Evolutionary conservation across 2,797 vertebrate species (phyloP), one percentile per base, ranked within the genome.

Genomic region (Cossypha dichroa): DNA sequence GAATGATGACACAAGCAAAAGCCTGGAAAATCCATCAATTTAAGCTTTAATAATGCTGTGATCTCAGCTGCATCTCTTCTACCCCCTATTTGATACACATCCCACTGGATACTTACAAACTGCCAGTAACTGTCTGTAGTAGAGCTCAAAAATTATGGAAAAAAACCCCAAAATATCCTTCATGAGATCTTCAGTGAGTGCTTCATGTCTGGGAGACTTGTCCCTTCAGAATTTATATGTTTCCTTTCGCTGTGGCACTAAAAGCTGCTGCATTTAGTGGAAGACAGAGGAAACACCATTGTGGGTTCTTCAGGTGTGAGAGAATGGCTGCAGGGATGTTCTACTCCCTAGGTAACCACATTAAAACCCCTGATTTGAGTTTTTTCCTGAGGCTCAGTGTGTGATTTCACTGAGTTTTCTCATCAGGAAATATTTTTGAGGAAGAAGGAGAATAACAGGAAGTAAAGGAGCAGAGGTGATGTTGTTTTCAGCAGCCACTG

Each of bases 111-210:
- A 3, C 31, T 51, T 45, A 15, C 2, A 28, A 60, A 43, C 46
- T 55, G 52, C 62, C 52, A 28, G 10, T 43, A 28, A 14, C 18
- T 46, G 11, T 29, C 58, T 68, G 13, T 41, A 48, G 7, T 2
- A 55, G 31, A 73, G 45, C 33, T 78, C 41, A 72, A 6, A n/a
- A 54, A 13, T 15, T 34, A 43, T 5, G 26, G 34, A 55, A 17
- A 4, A 1, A 0, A 5, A 1, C 8, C 23, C 12, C 49, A 28
- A 34, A 74, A 51, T 12, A 26, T 10, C 43, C 5, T 31, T 21
- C 17, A 18, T 22, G 29, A 36, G 6, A 11, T 43, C 7, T 51
- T 36, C 45, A 59, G 2, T 15, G 43, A n/a, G 26, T 36, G n/a
- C 15, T 43, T 58, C 22, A 9, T 36, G 13, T 36, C 14, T 26